Evolutionary conservation across 2,888 invertebrate genomes (phyloP), one percentile per base, ranked within the genome.

Genomic region (Oithona nana): DNA sequence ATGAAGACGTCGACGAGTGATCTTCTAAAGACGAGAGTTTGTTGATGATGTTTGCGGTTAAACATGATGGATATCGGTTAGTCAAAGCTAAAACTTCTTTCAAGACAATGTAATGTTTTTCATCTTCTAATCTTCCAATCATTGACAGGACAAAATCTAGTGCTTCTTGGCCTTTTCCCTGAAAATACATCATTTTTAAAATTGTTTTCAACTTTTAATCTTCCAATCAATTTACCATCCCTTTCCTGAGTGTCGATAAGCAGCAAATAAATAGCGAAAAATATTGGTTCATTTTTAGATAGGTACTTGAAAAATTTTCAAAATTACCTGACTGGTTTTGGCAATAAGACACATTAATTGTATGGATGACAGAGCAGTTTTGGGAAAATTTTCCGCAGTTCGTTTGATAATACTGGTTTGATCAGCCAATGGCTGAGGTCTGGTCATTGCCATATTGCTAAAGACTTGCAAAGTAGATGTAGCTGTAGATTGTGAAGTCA

Each of bases 151-250:
- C 82, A 73, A 86, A 88, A 74, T 84, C 83, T 66, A 89, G 73
- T 6, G 87, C 86, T 69, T 84, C 84, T 70, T 84, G 83, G 0
- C 86, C 89, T 64, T 82, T 80, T 66, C 84, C 84, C 85, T 86
- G 69, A 51, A 71, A 70, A 65, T 64, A 65, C 6, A 39, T 11
- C 6, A 39, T 39, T 16, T 39, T 39, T 31, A 51, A 28, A 30
- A 50, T 28, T 64, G n/a, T n/a, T n/a, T n/a, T n/a, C n/a, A n/a
- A n/a, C n/a, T n/a, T n/a, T n/a, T n/a, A n/a, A n/a, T n/a, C n/a
- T n/a, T n/a, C n/a, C n/a, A n/a, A n/a, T n/a, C n/a, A n/a, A n/a
- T n/a, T n/a, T n/a, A n/a, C n/a, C n/a, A n/a, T n/a, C n/a, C n/a
- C n/a, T n/a, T n/a, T n/a, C n/a, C n/a, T n/a, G n/a, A n/a, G n/a